Evolutionary conservation across 2,113 vertebrate species (phyloP).

Genomic region (Pyxicephalus adspersus): DNA sequence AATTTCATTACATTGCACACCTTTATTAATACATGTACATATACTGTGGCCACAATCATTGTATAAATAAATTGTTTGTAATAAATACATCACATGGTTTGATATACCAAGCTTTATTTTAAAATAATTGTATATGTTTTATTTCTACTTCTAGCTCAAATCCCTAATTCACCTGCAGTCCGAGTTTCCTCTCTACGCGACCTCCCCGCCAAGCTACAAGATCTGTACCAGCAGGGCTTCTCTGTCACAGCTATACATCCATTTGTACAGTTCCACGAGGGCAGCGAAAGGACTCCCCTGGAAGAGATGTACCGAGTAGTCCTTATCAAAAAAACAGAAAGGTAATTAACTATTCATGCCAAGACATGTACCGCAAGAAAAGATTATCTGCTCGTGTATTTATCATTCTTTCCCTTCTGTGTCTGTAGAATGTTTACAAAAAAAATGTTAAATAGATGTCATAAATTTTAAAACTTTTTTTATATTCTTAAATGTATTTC

Average conservation of each 20-base stretch:
- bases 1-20: too few species aligned
- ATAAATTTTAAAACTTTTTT: too few species aligned
- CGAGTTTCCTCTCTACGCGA: constrained; percentile 87
- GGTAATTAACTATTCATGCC: constrained; percentile 69
- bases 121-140: too few species aligned
- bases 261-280: constrained; percentile 87
- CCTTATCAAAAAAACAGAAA: constrained; percentile 87
- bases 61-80: too few species aligned
- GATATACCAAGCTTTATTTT: too few species aligned
- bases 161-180: constrained; percentile 83
- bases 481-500: too few species aligned
- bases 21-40: too few species aligned
- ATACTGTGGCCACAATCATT: too few species aligned
- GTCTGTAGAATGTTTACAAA: too few species aligned
- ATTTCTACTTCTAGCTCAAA: constrained; percentile 67
- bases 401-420: neutral
- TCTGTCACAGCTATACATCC: constrained; percentile 88
- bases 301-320: constrained; percentile 93
- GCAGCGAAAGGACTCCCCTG: constrained; percentile 80
- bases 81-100: too few species aligned
- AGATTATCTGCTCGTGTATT: neutral
- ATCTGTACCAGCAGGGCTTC: constrained; percentile 94
- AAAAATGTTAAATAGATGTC: too few species aligned
- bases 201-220: constrained; percentile 89
- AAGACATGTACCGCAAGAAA: neutral